Evolutionary conservation across 2,797 vertebrate species (phyloP).

Genomic region (Gephyroberyx darwinii): DNA sequence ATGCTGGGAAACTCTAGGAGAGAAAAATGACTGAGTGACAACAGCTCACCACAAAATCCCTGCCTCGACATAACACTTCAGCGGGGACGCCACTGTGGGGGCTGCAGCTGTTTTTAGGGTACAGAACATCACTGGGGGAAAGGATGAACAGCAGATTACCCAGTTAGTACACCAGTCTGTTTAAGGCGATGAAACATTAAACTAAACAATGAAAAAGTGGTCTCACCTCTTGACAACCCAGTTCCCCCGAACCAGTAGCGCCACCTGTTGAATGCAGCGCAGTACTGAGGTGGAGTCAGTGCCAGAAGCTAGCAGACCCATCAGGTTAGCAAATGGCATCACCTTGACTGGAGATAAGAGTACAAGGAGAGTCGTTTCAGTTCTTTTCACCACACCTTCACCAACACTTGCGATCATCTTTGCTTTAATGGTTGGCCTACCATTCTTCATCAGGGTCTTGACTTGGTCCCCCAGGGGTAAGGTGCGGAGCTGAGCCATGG

Average conservation of each 20-base stretch:
- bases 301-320: conserved; percentile 92
- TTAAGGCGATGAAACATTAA: background rate
- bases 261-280: conserved; percentile 98
- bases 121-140: conserved; percentile 90
- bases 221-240: conserved; percentile 98
- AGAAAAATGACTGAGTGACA: background rate
- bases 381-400: background rate
- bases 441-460: conserved; percentile 97
- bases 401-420: background rate
- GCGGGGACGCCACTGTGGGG: conserved; percentile 95
- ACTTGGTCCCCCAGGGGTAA: conserved; percentile 95
- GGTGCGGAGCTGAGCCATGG: conserved; percentile 96
- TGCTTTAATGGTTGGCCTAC: conserved; percentile 70
- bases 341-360: conserved; percentile 87
- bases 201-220: background rate
- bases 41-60: conserved; percentile 94
- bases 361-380: background rate
- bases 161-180: background rate
- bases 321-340: conserved; percentile 96
- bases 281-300: conserved; percentile 90
- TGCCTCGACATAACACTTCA: conserved; percentile 94
- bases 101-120: conserved; percentile 95
- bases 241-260: conserved; percentile 97
- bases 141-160: background rate
- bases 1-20: background rate